Evolutionary conservation across 2,113 vertebrate species (phyloP).

Genomic region (Falcunculus frontatus): DNA sequence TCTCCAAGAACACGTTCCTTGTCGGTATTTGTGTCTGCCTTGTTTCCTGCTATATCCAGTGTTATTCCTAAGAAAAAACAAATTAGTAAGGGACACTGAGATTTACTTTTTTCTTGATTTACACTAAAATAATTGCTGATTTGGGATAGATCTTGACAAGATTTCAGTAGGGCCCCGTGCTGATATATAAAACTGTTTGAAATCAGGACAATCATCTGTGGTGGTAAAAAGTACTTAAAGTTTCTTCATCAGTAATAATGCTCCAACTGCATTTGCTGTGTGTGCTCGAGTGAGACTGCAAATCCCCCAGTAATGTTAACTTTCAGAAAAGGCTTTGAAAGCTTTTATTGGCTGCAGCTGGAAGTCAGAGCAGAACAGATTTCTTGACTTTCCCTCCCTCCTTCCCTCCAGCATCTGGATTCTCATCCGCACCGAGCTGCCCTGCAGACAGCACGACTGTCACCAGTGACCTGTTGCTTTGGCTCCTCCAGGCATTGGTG

Average conservation of each 20-base stretch:
- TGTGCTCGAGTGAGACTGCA: background rate
- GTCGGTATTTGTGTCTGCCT: background rate
- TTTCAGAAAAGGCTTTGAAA: slow-evolving; percentile 45
- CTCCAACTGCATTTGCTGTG: background rate
- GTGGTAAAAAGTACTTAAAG: background rate
- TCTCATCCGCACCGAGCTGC: background rate
- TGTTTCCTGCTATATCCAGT: background rate
- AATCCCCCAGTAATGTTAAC: slow-evolving; percentile 7
- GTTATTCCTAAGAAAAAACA: background rate
- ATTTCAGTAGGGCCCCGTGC: background rate
- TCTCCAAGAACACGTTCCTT: background rate
- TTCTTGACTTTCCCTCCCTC: background rate
- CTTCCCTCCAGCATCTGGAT: background rate
- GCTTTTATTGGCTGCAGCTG: slow-evolving; percentile 46
- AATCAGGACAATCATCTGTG: background rate
- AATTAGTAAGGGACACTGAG: background rate
- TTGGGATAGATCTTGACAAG: background rate
- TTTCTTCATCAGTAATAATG: background rate
- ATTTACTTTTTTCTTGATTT: background rate
- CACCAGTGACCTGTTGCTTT: background rate
- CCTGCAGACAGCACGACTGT: background rate
- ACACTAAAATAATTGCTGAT: background rate
- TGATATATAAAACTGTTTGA: background rate
- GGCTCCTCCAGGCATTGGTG: background rate
- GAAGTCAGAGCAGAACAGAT: slow-evolving; percentile 14